Conservation (phyloP, 2,113 vertebrate species). For the Hyperopisus bebe region DNA sequence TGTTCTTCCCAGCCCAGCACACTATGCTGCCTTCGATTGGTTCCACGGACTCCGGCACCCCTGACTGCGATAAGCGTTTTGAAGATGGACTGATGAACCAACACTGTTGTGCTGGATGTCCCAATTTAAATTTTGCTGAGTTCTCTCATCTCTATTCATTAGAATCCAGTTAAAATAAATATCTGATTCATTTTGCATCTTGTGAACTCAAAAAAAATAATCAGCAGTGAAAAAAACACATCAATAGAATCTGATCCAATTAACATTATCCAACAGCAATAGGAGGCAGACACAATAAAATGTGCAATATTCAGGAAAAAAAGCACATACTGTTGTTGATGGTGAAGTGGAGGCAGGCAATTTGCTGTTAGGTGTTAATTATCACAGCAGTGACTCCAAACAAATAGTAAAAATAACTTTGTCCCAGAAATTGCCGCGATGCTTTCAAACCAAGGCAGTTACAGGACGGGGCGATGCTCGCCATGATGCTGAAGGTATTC, state of each 20-base stretch:
- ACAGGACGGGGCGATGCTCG: neutral
- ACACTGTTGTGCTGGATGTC: neutral
- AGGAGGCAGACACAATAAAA: neutral
- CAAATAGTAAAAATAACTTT: neutral
- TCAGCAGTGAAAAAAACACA: neutral
- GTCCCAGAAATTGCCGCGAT: neutral
- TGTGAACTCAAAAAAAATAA: neutral
- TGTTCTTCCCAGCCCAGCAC: neutral
- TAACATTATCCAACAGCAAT: neutral
- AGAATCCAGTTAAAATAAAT: neutral
- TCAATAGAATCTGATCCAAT: neutral
- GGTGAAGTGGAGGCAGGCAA: neutral
- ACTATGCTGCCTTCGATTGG: neutral
- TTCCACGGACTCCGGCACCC: neutral
- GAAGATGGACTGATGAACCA: neutral
- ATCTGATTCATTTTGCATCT: neutral
- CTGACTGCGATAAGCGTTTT: neutral
- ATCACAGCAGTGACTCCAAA: constrained; percentile 3
- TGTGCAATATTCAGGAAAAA: neutral
- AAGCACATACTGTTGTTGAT: neutral
- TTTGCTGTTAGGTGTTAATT: constrained; percentile 8
- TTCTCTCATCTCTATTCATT: neutral
- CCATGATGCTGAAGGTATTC: neutral
- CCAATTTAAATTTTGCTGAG: neutral
- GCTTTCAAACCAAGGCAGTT: neutral